These are phyloP conservation scores for Steinernema carpocapsae DNA, from an alignment of 2,888 invertebrate genomes.

Conservation along the genomic window DNA sequence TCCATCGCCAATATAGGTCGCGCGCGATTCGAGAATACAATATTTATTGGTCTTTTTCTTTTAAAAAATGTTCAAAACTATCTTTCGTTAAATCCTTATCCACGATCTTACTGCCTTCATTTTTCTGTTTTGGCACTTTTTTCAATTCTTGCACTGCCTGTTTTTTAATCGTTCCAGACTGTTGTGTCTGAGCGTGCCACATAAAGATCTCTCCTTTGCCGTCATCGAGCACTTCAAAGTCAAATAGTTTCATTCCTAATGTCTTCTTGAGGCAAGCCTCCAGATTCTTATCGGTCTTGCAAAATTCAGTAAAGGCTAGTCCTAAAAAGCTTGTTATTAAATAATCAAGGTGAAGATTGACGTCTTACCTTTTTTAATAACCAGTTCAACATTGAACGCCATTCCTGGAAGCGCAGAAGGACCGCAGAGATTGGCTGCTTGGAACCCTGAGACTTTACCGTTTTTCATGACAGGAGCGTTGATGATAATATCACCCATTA, in stretches of 20 bases:
- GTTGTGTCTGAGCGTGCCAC: not conserved
- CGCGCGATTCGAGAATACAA: too few species aligned
- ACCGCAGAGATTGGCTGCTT: not conserved
- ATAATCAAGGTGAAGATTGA: not conserved
- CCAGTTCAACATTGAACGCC: not conserved
- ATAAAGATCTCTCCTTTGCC: not conserved
- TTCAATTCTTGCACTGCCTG: not conserved
- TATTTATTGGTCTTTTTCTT: too few species aligned
- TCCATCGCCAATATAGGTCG: too few species aligned
- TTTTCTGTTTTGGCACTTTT: not conserved
- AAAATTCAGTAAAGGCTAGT: not conserved
- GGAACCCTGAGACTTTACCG: not conserved
- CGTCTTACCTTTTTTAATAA: not conserved
- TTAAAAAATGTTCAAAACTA: not conserved
- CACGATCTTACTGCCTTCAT: not conserved
- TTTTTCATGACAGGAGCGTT: not conserved
- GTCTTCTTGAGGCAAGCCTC: not conserved
- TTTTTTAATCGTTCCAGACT: not conserved
- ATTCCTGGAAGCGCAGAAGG: not conserved
- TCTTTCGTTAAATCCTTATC: not conserved
- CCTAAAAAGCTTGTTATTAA: not conserved
- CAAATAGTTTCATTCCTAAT: not conserved
- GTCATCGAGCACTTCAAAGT: slow-evolving; percentile 1
- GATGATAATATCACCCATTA: slow-evolving; percentile 8
- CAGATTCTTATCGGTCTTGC: not conserved